A percentile compares a stretch with the other conserved stretches of the same genome.
Conservation (phyloP, 1,140 invertebrate species). For the Monochamus saltuarius region DNA sequence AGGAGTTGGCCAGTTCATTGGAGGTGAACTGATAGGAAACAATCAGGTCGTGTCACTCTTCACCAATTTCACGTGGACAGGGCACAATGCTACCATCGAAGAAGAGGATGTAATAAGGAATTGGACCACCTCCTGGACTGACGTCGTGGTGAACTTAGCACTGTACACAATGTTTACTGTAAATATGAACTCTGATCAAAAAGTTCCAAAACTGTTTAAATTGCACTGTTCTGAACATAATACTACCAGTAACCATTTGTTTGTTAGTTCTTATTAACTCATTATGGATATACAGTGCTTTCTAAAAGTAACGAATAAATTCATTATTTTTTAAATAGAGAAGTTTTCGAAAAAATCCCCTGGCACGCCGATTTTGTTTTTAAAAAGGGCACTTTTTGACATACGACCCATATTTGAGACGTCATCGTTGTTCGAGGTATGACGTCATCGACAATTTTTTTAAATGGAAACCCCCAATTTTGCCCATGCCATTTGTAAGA, state of each 20-base stretch:
- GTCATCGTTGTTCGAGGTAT: no score
- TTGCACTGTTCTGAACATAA: not conserved
- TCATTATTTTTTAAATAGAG: no score
- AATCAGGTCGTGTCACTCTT: constrained; percentile 87
- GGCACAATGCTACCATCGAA: constrained; percentile 74
- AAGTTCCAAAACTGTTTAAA: not conserved
- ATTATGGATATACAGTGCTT: not conserved
- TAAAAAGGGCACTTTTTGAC: no score
- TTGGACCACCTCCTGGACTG: constrained; percentile 83
- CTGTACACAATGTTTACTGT: constrained; percentile 87
- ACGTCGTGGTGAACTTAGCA: constrained; percentile 84
- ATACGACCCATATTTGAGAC: no score
- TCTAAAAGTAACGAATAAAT: no score
- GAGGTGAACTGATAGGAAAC: constrained; percentile 80
- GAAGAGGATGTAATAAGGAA: constrained; percentile 82
- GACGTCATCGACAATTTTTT: no score
- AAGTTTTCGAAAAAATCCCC: no score
- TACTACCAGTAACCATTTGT: not conserved
- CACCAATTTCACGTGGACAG: constrained; percentile 95
- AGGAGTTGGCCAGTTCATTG: constrained; percentile 85
- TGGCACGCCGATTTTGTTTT: no score
- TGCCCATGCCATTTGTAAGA: no score
- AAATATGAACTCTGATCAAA: constrained; percentile 49
- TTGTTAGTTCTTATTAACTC: not conserved
- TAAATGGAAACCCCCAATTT: no score